These are phyloP conservation scores for Ylistrum balloti DNA, from an alignment of 1,140 invertebrate genomes.

Conservation along the genomic window DNA sequence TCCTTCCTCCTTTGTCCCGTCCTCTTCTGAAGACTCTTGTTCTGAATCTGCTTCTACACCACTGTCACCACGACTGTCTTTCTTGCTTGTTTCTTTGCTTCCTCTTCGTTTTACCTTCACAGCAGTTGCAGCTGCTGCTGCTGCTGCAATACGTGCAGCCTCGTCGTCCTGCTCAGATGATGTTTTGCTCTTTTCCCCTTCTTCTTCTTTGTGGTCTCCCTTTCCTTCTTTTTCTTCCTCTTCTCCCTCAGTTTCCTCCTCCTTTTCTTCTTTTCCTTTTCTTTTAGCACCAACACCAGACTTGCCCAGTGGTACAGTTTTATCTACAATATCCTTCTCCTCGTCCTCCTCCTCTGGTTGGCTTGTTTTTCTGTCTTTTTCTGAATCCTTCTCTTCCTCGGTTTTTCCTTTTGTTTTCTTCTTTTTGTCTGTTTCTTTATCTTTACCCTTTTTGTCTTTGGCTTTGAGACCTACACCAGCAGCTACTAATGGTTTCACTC, in stretches of 20 bases:
- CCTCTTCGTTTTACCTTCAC: constrained; percentile 41
- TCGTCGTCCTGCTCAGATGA: neutral
- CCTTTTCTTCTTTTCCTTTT: constrained; percentile 48
- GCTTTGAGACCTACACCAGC: constrained; percentile 15
- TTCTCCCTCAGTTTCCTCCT: constrained; percentile 45
- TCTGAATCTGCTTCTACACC: constrained; percentile 44
- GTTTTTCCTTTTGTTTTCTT: constrained; percentile 44
- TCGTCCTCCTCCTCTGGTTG: neutral
- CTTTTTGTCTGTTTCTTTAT: constrained; percentile 46
- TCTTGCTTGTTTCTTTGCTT: constrained; percentile 47
- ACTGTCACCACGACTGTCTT: constrained; percentile 42
- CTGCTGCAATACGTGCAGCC: neutral
- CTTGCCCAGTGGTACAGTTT: neutral
- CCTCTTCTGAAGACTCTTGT: neutral
- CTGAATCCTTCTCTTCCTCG: constrained; percentile 48
- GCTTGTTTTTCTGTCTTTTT: constrained; percentile 37
- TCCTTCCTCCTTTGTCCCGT: constrained; percentile 43
- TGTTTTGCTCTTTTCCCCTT: constrained; percentile 40
- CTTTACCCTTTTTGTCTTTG: constrained; percentile 32
- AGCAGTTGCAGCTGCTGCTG: constrained; percentile 15
- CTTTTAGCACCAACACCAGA: constrained; percentile 5
- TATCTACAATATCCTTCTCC: neutral
- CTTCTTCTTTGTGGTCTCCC: constrained; percentile 45
- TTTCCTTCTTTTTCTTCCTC: constrained; percentile 44
- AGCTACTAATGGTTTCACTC: constrained; percentile 24